Percentiles rank a stretch among this genome's conserved stretches.
Conservation (phyloP, 2,888 invertebrate species). For the Petrolisthes manimaculis region DNA sequence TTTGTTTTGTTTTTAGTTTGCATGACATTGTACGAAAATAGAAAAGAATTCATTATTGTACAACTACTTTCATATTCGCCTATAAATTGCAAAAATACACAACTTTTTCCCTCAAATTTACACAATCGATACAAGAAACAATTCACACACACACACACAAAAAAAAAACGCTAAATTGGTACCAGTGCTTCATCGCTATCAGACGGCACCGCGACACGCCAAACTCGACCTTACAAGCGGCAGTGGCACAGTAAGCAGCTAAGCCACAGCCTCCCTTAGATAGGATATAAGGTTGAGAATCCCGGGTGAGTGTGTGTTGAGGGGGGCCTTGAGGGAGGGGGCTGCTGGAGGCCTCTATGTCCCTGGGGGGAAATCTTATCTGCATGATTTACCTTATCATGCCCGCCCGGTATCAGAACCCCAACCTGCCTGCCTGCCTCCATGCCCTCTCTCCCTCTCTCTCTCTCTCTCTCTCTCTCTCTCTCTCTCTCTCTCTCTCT, state of each 20-base stretch:
- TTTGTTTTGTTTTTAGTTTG: too few relatives aligned
- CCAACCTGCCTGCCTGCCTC: neutral
- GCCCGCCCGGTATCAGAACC: neutral
- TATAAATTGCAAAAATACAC: too few relatives aligned
- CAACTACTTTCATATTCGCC: too few relatives aligned
- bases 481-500: constrained; percentile 11
- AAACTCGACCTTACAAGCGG: neutral
- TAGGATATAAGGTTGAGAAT: neutral
- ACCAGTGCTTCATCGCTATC: neutral
- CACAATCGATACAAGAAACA: too few relatives aligned
- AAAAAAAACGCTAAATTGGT: too few relatives aligned
- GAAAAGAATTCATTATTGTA: too few relatives aligned
- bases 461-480: neutral
- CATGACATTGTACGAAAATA: too few relatives aligned
- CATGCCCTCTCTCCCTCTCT: constrained; percentile 1
- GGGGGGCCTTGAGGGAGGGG: neutral
- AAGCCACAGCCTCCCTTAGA: neutral
- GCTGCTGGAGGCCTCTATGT: neutral
- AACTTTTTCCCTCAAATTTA: too few relatives aligned
- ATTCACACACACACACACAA: too few relatives aligned
- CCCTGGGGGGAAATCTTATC: constrained; percentile 23
- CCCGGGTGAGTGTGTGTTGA: neutral
- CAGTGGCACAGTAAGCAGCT: neutral
- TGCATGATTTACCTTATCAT: constrained; percentile 29
- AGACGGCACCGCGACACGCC: neutral